Percentiles rank a stretch among this genome's conserved stretches.
phyloP scores from a whole-genome alignment of 1,140 invertebrate species.

The Euura lappo region DNA sequence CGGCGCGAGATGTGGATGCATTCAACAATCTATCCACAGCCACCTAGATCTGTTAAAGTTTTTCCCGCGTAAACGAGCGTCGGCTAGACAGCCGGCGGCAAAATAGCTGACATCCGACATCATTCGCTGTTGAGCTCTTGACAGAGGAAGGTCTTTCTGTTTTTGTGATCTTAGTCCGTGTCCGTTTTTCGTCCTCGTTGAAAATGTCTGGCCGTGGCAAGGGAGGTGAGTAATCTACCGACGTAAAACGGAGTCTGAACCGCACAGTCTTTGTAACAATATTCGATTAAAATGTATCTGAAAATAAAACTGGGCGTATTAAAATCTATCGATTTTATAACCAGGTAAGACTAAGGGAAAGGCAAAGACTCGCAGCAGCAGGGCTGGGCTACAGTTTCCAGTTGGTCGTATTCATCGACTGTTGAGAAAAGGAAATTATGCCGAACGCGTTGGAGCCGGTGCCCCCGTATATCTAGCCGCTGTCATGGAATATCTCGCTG shows the following conservation, averaged over 20 bases:
- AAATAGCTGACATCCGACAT: conserved; percentile 36
- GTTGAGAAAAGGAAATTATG: conserved; percentile 69
- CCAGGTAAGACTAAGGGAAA: conserved; percentile 60
- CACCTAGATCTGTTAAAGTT: background rate
- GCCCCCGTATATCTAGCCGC: conserved; percentile 72
- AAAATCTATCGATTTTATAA: background rate
- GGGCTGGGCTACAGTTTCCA: conserved; percentile 74
- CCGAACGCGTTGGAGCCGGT: conserved; percentile 67
- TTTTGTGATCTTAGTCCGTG: background rate
- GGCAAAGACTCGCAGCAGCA: conserved; percentile 65
- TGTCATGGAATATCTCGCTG: conserved; percentile 64
- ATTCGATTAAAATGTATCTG: background rate
- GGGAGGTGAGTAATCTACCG: conserved; percentile 34
- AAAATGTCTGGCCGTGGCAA: conserved; percentile 46
- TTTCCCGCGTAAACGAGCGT: conserved; percentile 40
- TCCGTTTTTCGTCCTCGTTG: background rate
- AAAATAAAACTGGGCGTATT: background rate
- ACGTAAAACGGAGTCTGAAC: background rate
- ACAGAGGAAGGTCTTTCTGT: background rate
- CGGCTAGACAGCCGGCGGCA: conserved; percentile 33
- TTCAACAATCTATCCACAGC: background rate
- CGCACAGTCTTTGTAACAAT: too few species aligned
- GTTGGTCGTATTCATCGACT: conserved; percentile 68
- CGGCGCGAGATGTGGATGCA: too few species aligned
- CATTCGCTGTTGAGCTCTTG: conserved; percentile 26